Base-by-base conservation (phyloP, 2,113 vertebrate genomes). In the Oophaga pumilio region DNA sequence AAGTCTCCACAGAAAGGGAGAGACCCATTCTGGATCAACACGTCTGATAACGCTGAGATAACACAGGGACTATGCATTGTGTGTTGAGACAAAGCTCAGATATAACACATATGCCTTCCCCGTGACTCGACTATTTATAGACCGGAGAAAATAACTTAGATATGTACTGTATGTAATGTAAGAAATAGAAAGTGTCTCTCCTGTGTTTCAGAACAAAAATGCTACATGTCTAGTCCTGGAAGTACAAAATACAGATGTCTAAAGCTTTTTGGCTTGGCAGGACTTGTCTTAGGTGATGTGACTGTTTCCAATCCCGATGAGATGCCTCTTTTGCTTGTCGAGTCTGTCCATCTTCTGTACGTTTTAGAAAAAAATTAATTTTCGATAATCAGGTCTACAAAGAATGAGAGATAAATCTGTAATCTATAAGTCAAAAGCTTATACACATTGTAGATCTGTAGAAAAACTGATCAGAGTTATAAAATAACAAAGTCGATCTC, bases 71-170 rank as follows among this genome's bases (percentile, higher is more conserved):
- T 49, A 77, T 77, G 80, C 73, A 77, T 88, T 88, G 87, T 88
- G 87, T 83, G 87, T 59, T 33, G 69, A 88, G 87, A 88, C 81
- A 88, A 84, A 87, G 69, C 86, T 87, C 86, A 87, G 79, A 83
- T 87, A 82, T 74, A 22, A 62, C 78, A 82, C 78, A 87, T 76
- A 84, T 57, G 53, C 33, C 64, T 81, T 73, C 64, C 43, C 22
- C 4, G 69, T 33, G 87, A 84, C 59, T 60, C 43, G 4, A 26
- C 60, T 88, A 88, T 84, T 77, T 84, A 88, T 88, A 88, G 81
- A n/a, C 10, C 28, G 9, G 10, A 60, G 59, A 33, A 52, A 62
- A 62, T 52, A 78, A 28, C n/a, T 52, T 10, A 86, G 85, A 69
- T 76, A 62, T 69, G 76, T 73, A 64, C 43, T 69, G 76, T 73